Evolutionary conservation across 1,140 invertebrate genomes (phyloP).

Genomic region (Habropoda laboriosa): DNA sequence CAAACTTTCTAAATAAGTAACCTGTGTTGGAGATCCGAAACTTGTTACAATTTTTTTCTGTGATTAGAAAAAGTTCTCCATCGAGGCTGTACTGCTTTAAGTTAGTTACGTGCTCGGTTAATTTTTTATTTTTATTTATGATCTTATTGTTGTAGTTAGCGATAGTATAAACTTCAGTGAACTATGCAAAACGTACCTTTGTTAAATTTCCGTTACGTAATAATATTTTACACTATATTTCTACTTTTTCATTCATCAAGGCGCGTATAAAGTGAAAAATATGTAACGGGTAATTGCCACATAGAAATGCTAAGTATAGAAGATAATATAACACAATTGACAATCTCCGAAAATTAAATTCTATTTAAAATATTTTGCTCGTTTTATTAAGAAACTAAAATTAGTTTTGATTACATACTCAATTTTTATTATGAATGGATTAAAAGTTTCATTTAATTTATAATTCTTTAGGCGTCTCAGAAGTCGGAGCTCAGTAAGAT

Average conservation of each 20-base stretch:
- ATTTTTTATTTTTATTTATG: constrained; percentile 47
- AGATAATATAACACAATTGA: constrained; percentile 7
- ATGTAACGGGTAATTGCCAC: neutral
- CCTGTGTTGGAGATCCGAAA: constrained; percentile 30
- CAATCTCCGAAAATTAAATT: constrained; percentile 11
- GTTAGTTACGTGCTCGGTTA: constrained; percentile 31
- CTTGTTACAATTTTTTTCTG: constrained; percentile 42
- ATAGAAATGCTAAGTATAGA: neutral
- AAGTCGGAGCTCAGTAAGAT: constrained; percentile 31
- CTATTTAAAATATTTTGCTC: neutral
- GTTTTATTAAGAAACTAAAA: neutral
- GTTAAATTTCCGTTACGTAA: constrained; percentile 21
- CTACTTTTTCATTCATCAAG: neutral
- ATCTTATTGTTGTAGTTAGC: constrained; percentile 17
- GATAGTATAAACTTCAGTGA: constrained; percentile 19
- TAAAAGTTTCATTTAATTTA: constrained; percentile 15
- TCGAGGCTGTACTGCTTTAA: neutral
- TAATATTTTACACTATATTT: constrained; percentile 12
- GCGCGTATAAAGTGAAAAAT: neutral
- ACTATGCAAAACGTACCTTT: neutral
- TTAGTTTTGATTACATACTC: neutral
- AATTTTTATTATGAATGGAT: constrained; percentile 10
- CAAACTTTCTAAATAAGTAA: constrained; percentile 33
- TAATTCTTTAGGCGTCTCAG: constrained; percentile 18
- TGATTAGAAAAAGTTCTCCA: constrained; percentile 37